Conservation (phyloP, 2,888 invertebrate genomes). For the Agonopterix subpropinquella region DNA sequence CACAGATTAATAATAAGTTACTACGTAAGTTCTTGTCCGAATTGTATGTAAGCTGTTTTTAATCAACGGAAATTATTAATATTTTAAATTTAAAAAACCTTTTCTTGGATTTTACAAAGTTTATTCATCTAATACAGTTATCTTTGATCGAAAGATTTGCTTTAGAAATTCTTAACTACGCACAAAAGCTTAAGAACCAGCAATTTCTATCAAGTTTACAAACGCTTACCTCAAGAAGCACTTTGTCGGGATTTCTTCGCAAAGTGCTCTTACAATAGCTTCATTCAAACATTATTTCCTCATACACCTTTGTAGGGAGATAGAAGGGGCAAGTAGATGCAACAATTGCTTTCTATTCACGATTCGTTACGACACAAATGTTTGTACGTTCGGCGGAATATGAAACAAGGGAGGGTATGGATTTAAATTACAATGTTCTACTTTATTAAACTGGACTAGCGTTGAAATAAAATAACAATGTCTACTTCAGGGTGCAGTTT, state of each 20-base stretch:
- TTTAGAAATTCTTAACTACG: not conserved
- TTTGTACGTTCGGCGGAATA: slow-evolving; percentile 12
- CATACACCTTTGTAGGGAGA: slow-evolving; percentile 40
- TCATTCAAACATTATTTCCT: slow-evolving; percentile 50
- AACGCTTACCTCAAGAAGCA: slow-evolving; percentile 25
- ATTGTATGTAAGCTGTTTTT: no score
- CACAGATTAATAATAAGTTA: no score
- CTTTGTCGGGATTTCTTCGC: slow-evolving; percentile 43
- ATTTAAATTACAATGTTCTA: no score
- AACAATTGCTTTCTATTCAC: slow-evolving; percentile 46
- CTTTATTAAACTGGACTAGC: no score
- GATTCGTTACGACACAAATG: slow-evolving; percentile 33
- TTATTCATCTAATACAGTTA: no score
- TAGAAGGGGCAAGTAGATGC: slow-evolving; percentile 14
- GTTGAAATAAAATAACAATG: no score
- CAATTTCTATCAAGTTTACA: slow-evolving; percentile 33
- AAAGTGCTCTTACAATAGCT: slow-evolving; percentile 38
- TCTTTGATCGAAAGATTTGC: no score
- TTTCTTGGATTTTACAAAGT: no score
- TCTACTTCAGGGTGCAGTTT: no score
- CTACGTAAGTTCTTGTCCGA: no score
- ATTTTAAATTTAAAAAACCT: no score
- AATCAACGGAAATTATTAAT: no score
- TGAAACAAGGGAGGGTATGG: not conserved
- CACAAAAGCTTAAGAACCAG: slow-evolving; percentile 19